Base-by-base conservation (phyloP, 2,797 vertebrate species). In the Leuciscus waleckii region DNA sequence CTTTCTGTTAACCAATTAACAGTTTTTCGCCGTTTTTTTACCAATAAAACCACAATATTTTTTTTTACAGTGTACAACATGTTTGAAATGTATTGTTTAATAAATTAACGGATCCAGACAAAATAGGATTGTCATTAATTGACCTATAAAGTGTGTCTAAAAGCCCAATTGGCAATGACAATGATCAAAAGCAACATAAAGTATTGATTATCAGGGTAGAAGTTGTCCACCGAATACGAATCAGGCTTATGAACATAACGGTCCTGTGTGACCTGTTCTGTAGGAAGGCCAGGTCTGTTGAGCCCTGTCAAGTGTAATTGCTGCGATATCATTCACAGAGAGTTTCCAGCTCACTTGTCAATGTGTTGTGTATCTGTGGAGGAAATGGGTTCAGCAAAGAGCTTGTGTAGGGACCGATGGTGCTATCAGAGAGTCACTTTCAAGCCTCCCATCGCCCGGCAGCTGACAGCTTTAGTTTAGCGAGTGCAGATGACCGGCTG, bases 381-480 rank as follows among this genome's bases (percentile, higher is more conserved):
- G 56, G 71, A 87, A 41, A 80, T 35, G 81, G 75, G 70, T 77
- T 86, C 70, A 84, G 83, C 61, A 43, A 21, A 83, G 75, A 90
- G 84, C 67, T 86, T 86, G 61, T 79, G 49, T 29, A 65, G 75
- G 46, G 54, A 85, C 58, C 51, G 39, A 35, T 71, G 81, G 56
- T 56, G 76, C 78, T 82, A 81, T 88, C 54, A 71, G 81, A 80
- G 70, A 80, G 81, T 84, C 81, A 88, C 43, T 63, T 32, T 71
- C 61, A 79, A 73, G 70, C 63, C 68, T 85, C 69, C n/a, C 49
- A 77, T 69, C 32, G 63, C 51, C 78, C 56, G n/a, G 71, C 80
- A 79, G 70, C 71, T 81, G 85, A 83, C 89, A 83, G 83, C 78
- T 87, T 81, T 81, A 51, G 71, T 83, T 88, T 79, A 88, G 78